Base-by-base conservation (phyloP, 2,797 vertebrate species). In the Characodon lateralis region DNA sequence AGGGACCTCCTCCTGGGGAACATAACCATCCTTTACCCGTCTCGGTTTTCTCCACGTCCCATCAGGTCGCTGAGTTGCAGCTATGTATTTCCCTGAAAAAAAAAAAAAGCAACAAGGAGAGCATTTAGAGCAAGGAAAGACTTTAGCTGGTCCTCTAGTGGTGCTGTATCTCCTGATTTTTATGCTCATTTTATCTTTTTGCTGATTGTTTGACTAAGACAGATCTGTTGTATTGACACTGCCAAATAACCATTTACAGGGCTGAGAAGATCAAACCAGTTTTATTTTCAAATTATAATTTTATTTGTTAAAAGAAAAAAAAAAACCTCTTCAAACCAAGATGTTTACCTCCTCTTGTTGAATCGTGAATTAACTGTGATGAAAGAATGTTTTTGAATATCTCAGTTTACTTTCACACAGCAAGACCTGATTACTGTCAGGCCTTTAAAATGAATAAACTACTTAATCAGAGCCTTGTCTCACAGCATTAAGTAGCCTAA, bases 11-110 rank as follows among this genome's bases (percentile, higher is more conserved):
- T 98, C 98, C 93, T 98, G 98, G 0, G 98, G 98, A 20, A 97
- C 95, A 51, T 98, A 99, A 75, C 98, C 98, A 26, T 98, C 97
- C 90, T 97, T 98, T 82, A 99, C 97, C 76, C 95, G 93, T 81
- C 97, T 94, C 28, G 97, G 97, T 84, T 98, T 99, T 89, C 98
- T 95, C 98, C 98, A 99, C 9, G 97, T 97, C 51, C 98, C 97
- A 86, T 99, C 98, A 0, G 98, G 97, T 48, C 98, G 95, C 93
- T 99, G 98, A 66, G 98, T 98, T 78, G 98, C 95, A 48, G 97
- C 96, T 55, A 99, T 99, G 85, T 97, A 99, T 93, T 98, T 97
- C 80, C 98, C 98, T 99, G 85, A 70, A 43, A 2, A 7, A 31
- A 31, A 18, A 6, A 24, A 46, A 78, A 58, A 83, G 72, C 18